These are phyloP conservation scores for Tauraco erythrolophus DNA, from an alignment of 2,113 vertebrate species.

Conservation along the genomic window DNA sequence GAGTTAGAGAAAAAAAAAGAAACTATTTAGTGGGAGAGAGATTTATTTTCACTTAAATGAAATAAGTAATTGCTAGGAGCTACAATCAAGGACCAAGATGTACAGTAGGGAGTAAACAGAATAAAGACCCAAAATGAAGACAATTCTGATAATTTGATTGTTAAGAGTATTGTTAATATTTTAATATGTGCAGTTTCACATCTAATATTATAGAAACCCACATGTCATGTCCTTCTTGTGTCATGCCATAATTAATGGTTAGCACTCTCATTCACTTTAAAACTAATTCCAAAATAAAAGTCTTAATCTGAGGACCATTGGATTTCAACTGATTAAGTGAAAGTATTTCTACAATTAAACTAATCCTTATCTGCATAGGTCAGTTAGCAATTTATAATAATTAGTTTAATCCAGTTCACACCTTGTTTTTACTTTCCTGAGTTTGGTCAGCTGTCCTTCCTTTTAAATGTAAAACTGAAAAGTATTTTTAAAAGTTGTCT, in stretches of 20 bases:
- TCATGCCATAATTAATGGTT: not conserved
- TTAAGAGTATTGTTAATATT: not conserved
- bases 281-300: not conserved
- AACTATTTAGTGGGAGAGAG: not conserved
- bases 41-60: conserved; percentile 24
- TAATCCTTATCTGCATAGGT: not conserved
- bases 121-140: not conserved
- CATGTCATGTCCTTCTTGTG: rapidly evolving
- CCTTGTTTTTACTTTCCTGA: not conserved
- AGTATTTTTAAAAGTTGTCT: not conserved
- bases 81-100: not conserved
- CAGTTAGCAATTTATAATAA: not conserved
- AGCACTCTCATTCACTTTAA: not conserved
- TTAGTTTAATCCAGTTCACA: not conserved
- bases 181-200: not conserved
- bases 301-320: not conserved
- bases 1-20: not conserved
- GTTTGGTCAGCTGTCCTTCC: not conserved
- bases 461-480: not conserved
- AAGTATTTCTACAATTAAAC: not conserved
- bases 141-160: not conserved
- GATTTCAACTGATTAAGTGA: not conserved
- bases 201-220: not conserved
- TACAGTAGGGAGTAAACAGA: not conserved
- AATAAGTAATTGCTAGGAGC: conserved; percentile 14